Evolutionary conservation across 2,888 invertebrate species (phyloP).

Genomic region (Nemoura dubitans): DNA sequence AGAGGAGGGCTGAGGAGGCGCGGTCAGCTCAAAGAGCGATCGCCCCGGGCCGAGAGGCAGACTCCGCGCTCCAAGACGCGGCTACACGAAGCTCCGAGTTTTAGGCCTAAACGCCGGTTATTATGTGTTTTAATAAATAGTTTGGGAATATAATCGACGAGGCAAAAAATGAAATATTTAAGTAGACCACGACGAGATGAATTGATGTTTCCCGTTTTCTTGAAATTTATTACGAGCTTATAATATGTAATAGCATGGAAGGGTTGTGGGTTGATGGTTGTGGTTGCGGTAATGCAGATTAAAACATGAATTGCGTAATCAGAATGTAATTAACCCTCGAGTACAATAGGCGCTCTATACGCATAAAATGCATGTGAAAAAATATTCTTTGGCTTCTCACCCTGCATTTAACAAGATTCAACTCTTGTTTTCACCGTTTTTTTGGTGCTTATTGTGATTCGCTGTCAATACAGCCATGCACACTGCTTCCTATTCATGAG

Average conservation of each 20-base stretch:
- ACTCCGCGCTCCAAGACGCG: neutral
- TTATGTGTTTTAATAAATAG: neutral
- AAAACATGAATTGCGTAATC: neutral
- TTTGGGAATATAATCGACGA: neutral
- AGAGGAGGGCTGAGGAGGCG: slow-evolving; percentile 8
- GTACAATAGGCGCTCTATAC: neutral
- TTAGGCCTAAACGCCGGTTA: neutral
- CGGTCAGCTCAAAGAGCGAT: neutral
- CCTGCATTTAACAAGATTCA: neutral
- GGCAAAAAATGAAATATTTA: neutral
- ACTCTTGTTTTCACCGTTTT: too few relatives aligned
- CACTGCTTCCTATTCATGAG: too few relatives aligned
- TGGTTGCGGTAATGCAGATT: neutral
- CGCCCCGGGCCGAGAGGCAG: neutral
- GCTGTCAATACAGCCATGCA: too few relatives aligned
- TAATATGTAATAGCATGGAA: neutral
- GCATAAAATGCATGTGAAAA: neutral
- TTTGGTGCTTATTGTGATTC: too few relatives aligned
- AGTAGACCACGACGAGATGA: neutral
- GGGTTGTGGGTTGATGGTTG: neutral
- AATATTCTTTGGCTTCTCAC: neutral
- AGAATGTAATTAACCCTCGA: neutral
- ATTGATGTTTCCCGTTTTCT: neutral
- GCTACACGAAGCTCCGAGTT: neutral
- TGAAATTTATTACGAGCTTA: neutral